Base-by-base conservation (phyloP, 35 echinoderm and acorn worm species). In the Heliocidaris tuberculata region DNA sequence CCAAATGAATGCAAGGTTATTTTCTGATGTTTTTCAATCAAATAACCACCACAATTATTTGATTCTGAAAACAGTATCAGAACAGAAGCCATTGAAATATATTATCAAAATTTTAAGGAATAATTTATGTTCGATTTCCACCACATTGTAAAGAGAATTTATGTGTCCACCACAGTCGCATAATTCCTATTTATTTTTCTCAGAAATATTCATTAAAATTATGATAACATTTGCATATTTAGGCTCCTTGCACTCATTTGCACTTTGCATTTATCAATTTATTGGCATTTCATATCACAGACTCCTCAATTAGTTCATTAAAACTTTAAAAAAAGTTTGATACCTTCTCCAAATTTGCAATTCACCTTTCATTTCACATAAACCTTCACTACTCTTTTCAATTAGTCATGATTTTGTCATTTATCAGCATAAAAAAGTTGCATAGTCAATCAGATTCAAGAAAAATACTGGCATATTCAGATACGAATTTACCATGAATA, bases 1-100 rank as follows among this genome's bases (percentile, higher is more conserved):
- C 31, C 47, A 89, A 89, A 42, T 89, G 87, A 89, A n/a, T 89
- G 87, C 87, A 48, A 89, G 87, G 47, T 35, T 13, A 89, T 32
- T 15, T 16, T 47, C 29, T 42, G 29, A 48, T 47, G 31, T 47
- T 89, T 48, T 15, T 47, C 31, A 17, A 48, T 89, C 87, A 47
- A 32, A 48, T 89, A 89, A 89, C 87, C 87, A 89, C 87, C 87
- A 89, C 87, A 89, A 89, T 89, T 89, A 89, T 48, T 89, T 48
- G 87, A 89, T 47, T 89, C 19, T 89, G 87, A 89, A 89, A 48
- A 89, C 47, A 32, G 29, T 47, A 89, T 89, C 87, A 32, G 29
- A 27, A 47, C 47, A 47, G 31, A 89, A 31, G 87, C 65, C 65
- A 3, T n/a, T 27, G 2, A 56, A 78, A 78, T 78, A n/a, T 78